Evolutionary conservation across 2,888 invertebrate species (phyloP), one percentile per base, ranked within the genome.

Genomic region (Hypomecis punctinalis): DNA sequence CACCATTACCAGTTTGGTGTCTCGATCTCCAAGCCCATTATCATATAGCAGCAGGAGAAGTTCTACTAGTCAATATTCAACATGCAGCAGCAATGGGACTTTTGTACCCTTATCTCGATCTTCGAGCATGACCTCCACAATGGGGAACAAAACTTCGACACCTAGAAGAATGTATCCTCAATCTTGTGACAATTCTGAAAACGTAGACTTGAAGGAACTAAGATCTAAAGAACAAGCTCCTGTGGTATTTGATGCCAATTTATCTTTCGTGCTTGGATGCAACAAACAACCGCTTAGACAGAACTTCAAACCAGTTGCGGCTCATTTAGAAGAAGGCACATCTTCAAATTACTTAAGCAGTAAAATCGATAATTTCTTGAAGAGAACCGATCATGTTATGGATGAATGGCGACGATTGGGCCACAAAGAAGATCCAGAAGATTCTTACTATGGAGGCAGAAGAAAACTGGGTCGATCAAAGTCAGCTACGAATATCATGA

Each of bases 311-410:
- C 96, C 97, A 0, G 91, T 95, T 6, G 97, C 97, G 3, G 97
- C 97, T 0, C 96, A 96, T 78, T 88, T 95, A 72, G 97, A 97
- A 80, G 95, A 96, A 43, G 94, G 95, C 53, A 97, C 97, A 0
- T 96, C 96, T 1, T 97, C 97, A 0, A 96, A 96, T 64, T 95
- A 95, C 73, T 90, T 98, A 13, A 95, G 95, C 39, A 94, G 93
- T 42, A 96, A 96, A 87, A 97, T 98, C 59, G 95, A 96, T 61
- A 96, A 95, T 79, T 98, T 98, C 77, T 89, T 98, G 40, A 95
- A 95, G 78, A 94, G 96, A 69, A 97, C 97, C 4, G 97, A 98
- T 86, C 97, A 97, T 85, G 95, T 97, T 0, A 97, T 97, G 95
- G 97, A 97, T 77, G 97, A 97, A 80, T 98, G 97, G 97, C 94